Base-by-base conservation (phyloP, 2,113 vertebrate species). In the Aspiorhynchus laticeps region DNA sequence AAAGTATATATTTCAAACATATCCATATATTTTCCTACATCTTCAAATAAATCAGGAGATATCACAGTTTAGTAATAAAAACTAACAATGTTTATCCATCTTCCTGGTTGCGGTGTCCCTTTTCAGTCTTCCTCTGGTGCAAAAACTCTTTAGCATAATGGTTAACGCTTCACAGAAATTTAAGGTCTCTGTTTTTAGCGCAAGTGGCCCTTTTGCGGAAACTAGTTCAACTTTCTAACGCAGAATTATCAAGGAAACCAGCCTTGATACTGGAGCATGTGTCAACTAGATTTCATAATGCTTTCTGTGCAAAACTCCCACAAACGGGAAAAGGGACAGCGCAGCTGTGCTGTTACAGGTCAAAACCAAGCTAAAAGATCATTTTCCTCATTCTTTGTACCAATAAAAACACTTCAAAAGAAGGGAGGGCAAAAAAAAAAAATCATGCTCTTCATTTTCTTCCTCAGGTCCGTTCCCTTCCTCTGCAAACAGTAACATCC, bases 41-140 rank as follows among this genome's bases (percentile, higher is more conserved):
- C 91, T 92, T 93, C 86, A 94, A 94, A 94, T 91, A 91, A 95
- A 92, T 85, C 89, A 92, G 93, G 91, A 94, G 91, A 93, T 91
- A 90, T 96, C 95, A 96, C 95, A 95, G 94, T 95, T 95, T 93
- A 93, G 93, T 94, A 92, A 94, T 93, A 95, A 94, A 95, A 93
- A 93, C 87, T 85, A 92, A 92, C 91, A 82, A 79, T 36, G 33
- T 41, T 90, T 86, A 91, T 89, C 90, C 87, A 86, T 88, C 41
- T 63, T 89, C 80, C 87, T 65, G 86, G 93, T 94, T 95, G 95
- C 93, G 94, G 92, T 89, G 88, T 93, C 93, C 93, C 94, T 87
- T 90, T 88, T 89, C 28, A 87, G 86, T 84, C 38, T 80, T 61
- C 53, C 75, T 78, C 76, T 51, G 43, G 56, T 43, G 75, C 56